Evolutionary conservation across 1,140 invertebrate species (phyloP).

Genomic region (Chrysomallon squamiferum): DNA sequence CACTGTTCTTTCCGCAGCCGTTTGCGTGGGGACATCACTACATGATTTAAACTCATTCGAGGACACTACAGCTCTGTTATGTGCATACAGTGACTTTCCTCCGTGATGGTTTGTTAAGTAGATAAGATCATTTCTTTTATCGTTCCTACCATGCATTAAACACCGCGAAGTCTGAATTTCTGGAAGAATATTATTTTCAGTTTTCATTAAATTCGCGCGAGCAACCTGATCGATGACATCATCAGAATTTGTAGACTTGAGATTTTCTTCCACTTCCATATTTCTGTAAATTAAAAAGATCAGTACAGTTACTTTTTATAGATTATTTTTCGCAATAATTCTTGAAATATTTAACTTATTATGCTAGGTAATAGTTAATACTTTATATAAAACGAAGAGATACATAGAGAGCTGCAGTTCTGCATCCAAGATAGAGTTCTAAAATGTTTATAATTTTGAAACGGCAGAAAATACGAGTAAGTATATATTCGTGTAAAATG

Average conservation of each 20-base stretch:
- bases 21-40: neutral
- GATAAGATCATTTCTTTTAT: slow-evolving; percentile 16
- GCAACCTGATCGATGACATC: slow-evolving; percentile 32
- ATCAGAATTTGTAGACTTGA: slow-evolving; percentile 6
- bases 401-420: no score
- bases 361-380: no score
- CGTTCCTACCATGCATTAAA: slow-evolving; percentile 24
- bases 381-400: no score
- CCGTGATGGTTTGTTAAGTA: slow-evolving; percentile 24
- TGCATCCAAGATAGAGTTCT: no score
- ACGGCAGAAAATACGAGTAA: no score
- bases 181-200: slow-evolving; percentile 16
- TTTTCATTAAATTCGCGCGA: slow-evolving; percentile 19
- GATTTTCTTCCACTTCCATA: slow-evolving; percentile 20
- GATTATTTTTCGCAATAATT: no score
- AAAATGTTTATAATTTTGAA: no score
- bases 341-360: no score
- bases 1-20: neutral
- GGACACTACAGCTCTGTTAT: slow-evolving; percentile 1
- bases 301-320: no score
- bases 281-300: slow-evolving; percentile 16
- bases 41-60: slow-evolving; percentile 1
- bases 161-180: slow-evolving; percentile 24
- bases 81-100: slow-evolving; percentile 4
- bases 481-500: no score